Percentiles rank a stretch among this genome's conserved stretches.
Evolutionary conservation across 2,888 invertebrate genomes (phyloP).

Genomic region (Phyto melanocephala): DNA sequence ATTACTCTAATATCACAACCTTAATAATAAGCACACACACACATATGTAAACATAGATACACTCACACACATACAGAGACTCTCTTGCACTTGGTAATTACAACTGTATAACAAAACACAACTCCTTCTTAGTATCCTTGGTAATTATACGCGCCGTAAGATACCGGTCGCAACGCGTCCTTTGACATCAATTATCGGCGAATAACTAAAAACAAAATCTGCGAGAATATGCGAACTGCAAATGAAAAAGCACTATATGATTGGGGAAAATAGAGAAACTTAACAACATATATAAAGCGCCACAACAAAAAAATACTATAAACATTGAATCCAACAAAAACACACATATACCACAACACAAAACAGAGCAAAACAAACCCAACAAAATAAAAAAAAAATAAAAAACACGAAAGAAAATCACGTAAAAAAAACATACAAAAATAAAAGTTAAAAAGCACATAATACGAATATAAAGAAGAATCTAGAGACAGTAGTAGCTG

Average conservation of each 20-base stretch:
- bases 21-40: slow-evolving; percentile 9
- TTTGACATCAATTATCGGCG: slow-evolving; percentile 78
- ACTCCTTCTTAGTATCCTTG: slow-evolving; percentile 54
- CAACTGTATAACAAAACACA: neutral
- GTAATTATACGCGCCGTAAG: slow-evolving; percentile 67
- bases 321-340: slow-evolving; percentile 41
- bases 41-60: neutral
- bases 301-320: slow-evolving; percentile 63
- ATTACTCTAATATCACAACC: slow-evolving; percentile 55
- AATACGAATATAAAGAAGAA: slow-evolving; percentile 35
- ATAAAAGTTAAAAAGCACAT: slow-evolving; percentile 33
- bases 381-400: slow-evolving; percentile 28
- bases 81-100: slow-evolving; percentile 10
- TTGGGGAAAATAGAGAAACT: slow-evolving; percentile 78
- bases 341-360: slow-evolving; percentile 23
- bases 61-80: slow-evolving; percentile 19
- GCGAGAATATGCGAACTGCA: slow-evolving; percentile 78
- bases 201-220: slow-evolving; percentile 77
- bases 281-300: slow-evolving; percentile 75
- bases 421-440: slow-evolving; percentile 51
- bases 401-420: slow-evolving; percentile 47
- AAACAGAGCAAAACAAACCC: slow-evolving; percentile 53
- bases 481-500: slow-evolving; percentile 34
- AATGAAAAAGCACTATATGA: slow-evolving; percentile 77
- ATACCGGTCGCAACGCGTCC: slow-evolving; percentile 74